Conservation (phyloP, 1,140 invertebrate species). For the Tyrophagus putrescentiae region DNA sequence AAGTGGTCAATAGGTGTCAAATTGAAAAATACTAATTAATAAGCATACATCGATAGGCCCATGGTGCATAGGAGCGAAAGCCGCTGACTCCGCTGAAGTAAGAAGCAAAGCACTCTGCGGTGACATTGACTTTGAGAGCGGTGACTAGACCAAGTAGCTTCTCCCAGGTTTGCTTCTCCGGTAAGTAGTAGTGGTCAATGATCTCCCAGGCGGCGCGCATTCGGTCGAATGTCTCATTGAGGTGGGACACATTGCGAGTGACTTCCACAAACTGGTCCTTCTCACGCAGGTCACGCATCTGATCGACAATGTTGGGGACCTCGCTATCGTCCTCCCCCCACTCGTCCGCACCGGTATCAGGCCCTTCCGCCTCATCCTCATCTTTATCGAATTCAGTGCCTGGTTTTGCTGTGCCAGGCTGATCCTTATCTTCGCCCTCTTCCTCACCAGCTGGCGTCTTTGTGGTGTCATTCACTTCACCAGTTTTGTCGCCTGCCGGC, state of each 20-base stretch:
- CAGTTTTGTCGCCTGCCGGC: too few species aligned
- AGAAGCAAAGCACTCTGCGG: constrained; percentile 16
- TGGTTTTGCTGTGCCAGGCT: too few species aligned
- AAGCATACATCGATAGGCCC: constrained; percentile 19
- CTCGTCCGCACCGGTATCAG: constrained; percentile 4
- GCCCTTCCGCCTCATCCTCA: not conserved
- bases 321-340: not conserved
- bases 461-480: too few species aligned
- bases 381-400: too few species aligned
- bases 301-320: not conserved
- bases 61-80: constrained; percentile 7
- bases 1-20: not conserved
- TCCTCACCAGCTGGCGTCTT: too few species aligned
- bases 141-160: constrained; percentile 14
- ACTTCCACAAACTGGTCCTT: not conserved
- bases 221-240: constrained; percentile 8
- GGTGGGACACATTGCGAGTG: not conserved
- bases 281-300: not conserved
- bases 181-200: constrained; percentile 4
- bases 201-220: not conserved
- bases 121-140: not conserved
- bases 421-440: too few species aligned
- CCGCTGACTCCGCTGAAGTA: constrained; percentile 11
- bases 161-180: not conserved
- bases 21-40: not conserved